Evolutionary conservation across 2,113 vertebrate genomes (phyloP), one percentile per base, ranked within the genome.

Genomic region (Hippocampus abdominalis): DNA sequence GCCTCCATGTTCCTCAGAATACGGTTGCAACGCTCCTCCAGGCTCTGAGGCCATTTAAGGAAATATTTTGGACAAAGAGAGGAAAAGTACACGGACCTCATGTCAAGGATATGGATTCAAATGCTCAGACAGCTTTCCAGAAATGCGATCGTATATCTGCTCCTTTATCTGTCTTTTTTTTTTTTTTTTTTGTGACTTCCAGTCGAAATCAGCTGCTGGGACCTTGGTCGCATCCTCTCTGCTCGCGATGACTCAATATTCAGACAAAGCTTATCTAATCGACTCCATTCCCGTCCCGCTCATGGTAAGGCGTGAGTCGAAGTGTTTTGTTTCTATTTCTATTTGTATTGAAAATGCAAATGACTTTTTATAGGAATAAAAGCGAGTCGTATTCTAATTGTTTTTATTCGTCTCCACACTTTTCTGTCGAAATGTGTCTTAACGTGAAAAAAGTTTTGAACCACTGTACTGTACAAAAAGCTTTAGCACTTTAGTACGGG

Each of bases 1-100:
- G 95, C 92, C 76, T 99, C 97, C 95, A 98, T 97, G 88, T 93
- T 90, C 68, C 88, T 87, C 12, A 89, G 79, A 1, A 94, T 94
- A 57, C 83, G 81, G 80, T 89, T 92, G 49, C 91, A 90, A 25
- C 94, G 89, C 64, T 84, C 89, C 0, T 95, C 95, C 80, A 94
- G 91, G 66, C 91, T 93, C 96, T 97, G 86, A 73, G 59, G 59
- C 44, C 57, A 71, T 29, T 27, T 9, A 40, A 27, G 46, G 25
- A 66, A n/a, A 10, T 3, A 36, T 36, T 36, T 36, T 44, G 42
- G 42, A 44, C 42, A 44, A 44, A 18, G 16, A 20, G 18, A 8
- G 15, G 18, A 20, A 18, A 15, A 46, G 44, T 46, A 11, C 44
- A 15, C 9, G 48, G 48, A 20, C 18, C 48, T 21, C 5, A 51